These are phyloP conservation scores for Idaea straminata DNA, from an alignment of 2,888 invertebrate species.

Conservation along the genomic window DNA sequence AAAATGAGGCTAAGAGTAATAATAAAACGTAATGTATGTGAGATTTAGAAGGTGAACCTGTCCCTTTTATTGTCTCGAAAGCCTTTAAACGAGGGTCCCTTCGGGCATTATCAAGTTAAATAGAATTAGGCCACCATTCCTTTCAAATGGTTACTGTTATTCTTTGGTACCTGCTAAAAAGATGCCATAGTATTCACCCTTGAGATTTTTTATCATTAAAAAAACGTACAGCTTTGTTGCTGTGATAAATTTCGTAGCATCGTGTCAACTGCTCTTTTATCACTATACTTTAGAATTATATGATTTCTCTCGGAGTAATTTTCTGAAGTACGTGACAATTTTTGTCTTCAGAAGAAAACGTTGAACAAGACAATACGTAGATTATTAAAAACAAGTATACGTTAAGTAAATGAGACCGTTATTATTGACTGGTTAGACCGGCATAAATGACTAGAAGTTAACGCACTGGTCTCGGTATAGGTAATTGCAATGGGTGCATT, in stretches of 20 bases:
- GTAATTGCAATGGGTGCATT: constrained; percentile 53
- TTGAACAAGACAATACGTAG: constrained; percentile 5
- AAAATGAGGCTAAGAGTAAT: constrained; percentile 52
- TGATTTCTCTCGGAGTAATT: constrained; percentile 7
- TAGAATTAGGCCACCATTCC: constrained; percentile 47
- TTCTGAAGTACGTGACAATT: background rate
- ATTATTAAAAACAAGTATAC: background rate
- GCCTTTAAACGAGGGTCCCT: constrained; percentile 43
- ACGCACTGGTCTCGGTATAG: constrained; percentile 15
- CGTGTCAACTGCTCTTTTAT: background rate
- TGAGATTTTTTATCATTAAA: constrained; percentile 29
- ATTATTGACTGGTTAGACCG: constrained; percentile 15
- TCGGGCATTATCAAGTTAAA: constrained; percentile 52
- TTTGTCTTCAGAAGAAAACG: background rate
- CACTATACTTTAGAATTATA: background rate
- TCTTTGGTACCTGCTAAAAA: constrained; percentile 45
- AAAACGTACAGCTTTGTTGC: background rate
- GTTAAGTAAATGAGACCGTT: constrained; percentile 9
- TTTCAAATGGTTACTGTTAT: constrained; percentile 53
- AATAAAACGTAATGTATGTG: constrained; percentile 52
- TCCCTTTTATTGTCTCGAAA: constrained; percentile 47
- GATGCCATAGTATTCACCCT: constrained; percentile 32
- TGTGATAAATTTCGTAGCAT: constrained; percentile 15
- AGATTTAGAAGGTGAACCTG: constrained; percentile 58
- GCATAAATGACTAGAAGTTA: constrained; percentile 7